Conservation (phyloP, 2,888 invertebrate species). For the Dynastes grantii region DNA sequence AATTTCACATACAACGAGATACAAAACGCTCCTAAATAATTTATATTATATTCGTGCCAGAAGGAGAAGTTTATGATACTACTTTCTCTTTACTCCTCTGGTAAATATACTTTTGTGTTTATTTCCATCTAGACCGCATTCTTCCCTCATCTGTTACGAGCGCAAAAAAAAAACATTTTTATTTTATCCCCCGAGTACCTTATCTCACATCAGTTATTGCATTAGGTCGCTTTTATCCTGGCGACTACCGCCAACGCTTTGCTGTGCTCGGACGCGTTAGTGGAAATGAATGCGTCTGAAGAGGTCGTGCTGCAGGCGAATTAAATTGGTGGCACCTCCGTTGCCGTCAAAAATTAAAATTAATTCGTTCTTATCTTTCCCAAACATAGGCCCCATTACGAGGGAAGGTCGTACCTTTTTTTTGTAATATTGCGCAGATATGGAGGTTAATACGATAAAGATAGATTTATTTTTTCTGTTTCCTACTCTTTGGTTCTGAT, state of each 20-base stretch:
- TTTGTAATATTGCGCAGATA: background rate
- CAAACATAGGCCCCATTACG: background rate
- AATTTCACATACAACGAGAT: conserved; percentile 8
- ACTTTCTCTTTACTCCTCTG: background rate
- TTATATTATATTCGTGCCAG: background rate
- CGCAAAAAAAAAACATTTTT: conserved; percentile 20
- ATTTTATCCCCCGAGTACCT: conserved; percentile 15
- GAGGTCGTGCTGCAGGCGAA: background rate
- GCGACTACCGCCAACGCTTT: conserved; percentile 16
- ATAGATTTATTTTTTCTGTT: too few relatives aligned
- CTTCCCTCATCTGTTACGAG: background rate
- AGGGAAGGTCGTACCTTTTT: background rate
- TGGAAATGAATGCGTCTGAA: conserved; percentile 23
- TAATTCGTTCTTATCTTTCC: conserved; percentile 32
- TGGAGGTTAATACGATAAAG: background rate
- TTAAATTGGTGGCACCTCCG: conserved; percentile 23
- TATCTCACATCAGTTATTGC: conserved; percentile 37
- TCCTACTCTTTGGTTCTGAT: too few relatives aligned
- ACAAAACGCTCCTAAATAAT: background rate
- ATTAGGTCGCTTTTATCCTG: conserved; percentile 28
- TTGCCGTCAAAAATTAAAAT: conserved; percentile 29
- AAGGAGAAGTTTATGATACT: conserved; percentile 1
- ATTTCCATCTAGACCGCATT: conserved; percentile 11
- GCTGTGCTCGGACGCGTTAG: background rate
- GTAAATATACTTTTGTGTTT: conserved; percentile 29